These are phyloP conservation scores for Jaculus jaculus DNA, from an alignment of 2,113 vertebrate genomes.

Conservation along the genomic window DNA sequence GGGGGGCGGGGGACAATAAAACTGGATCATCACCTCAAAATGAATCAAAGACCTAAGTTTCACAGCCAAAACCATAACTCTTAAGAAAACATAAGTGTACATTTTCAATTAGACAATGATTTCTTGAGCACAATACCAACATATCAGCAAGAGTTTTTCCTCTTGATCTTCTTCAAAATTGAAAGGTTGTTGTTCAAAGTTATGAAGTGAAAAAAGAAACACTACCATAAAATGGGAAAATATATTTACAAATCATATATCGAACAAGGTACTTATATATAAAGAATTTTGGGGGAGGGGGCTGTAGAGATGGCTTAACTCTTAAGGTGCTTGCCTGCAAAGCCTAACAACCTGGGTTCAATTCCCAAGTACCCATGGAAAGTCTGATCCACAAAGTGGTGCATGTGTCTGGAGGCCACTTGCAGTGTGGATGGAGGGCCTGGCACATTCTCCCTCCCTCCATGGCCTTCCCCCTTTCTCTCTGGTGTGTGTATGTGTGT, in stretches of 20 bases:
- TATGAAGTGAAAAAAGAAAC: background rate
- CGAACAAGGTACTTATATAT: conserved; percentile 4
- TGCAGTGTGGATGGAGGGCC: no score
- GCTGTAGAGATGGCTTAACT: no score
- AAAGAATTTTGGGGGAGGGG: no score
- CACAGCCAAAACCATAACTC: conserved; percentile 10
- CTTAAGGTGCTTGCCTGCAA: no score
- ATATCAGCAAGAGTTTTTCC: background rate
- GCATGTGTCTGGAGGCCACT: no score
- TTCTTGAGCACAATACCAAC: conserved; percentile 26
- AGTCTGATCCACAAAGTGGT: no score
- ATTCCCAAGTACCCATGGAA: no score
- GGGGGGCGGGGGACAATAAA: no score
- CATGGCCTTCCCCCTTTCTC: no score
- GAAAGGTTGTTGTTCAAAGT: conserved; percentile 19
- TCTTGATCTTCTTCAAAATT: conserved; percentile 7
- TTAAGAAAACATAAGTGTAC: background rate
- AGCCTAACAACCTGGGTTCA: no score
- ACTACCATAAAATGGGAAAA: background rate
- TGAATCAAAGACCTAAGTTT: background rate
- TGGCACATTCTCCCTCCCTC: no score
- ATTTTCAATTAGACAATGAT: background rate
- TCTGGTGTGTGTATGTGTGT: no score
- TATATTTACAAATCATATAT: conserved; percentile 29
- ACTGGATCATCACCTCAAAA: background rate